Conservation (phyloP, 2,888 invertebrate genomes). For the Drosophila trichaetosa region DNA sequence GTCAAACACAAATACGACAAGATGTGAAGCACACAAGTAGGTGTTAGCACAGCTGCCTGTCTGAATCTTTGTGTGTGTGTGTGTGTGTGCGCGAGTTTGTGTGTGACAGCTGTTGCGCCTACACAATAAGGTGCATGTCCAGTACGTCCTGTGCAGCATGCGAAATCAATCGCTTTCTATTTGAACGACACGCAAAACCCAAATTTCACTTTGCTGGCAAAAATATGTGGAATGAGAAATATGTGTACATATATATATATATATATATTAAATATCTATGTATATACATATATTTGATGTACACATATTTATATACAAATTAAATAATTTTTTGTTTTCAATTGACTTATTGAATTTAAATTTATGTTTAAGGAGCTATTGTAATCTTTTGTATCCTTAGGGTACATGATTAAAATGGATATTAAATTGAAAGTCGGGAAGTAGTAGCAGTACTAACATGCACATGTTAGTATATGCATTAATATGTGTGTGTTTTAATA, state of each 20-base stretch:
- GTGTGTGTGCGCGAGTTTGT: conserved; percentile 15
- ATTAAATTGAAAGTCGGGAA: neutral
- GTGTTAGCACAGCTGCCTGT: conserved; percentile 39
- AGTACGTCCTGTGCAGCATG: conserved; percentile 25
- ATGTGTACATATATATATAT: neutral
- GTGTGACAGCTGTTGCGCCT: conserved; percentile 67
- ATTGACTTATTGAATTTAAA: neutral
- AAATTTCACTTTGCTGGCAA: conserved; percentile 2
- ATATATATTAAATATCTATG: neutral
- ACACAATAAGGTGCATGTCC: conserved; percentile 45
- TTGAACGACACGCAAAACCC: conserved; percentile 1
- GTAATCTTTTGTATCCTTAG: neutral
- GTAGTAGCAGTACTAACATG: neutral
- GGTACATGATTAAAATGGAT: neutral
- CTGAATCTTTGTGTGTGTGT: neutral
- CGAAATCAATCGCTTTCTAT: conserved; percentile 57
- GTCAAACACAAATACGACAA: conserved; percentile 73
- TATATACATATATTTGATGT: neutral
- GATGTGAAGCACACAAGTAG: conserved; percentile 37
- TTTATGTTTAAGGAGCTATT: neutral
- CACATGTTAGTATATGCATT: neutral
- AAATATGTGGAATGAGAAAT: neutral
- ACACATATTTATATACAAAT: neutral
- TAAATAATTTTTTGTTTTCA: too few species aligned
- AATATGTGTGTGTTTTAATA: neutral